Base-by-base conservation (phyloP, 2,797 vertebrate species). In the Melanotaenia maccullochi region DNA sequence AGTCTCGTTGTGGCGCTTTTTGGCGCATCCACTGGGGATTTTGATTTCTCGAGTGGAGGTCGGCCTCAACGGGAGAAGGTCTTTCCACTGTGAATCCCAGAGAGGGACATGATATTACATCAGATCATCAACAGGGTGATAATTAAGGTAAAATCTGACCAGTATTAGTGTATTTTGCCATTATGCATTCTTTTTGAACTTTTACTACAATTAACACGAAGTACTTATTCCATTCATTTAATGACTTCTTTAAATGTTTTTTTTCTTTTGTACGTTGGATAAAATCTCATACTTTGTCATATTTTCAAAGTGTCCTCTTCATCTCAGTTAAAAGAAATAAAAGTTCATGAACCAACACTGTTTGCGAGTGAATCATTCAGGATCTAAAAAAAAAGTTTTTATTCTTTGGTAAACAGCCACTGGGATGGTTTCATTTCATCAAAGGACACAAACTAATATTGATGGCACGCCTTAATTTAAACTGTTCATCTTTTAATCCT, bases 21-120 rank as follows among this genome's bases (percentile, higher is more conserved):
- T 65, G 83, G 65, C 51, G 47, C 74, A 57, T 76, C 85, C 85
- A 70, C 28, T 1, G 78, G 56, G 64, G 64, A 33, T 78, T 73
- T 63, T 67, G 89, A 55, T 74, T 61, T 60, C 20, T 76, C 56
- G 30, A 74, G 67, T 73, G 67, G 32, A 7, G 11, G 87, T 89
- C 78, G 60, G 73, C 79, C 79, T 94, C 91, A 95, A 77, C 94
- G 95, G 47, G 90, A 81, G 79, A 99, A 99, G 0, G 97, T 99
- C 93, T 98, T 99, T 85, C 98, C 98, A 93, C 98, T 97, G 92
- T 55, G 91, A 63, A 49, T 1, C 9, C 9, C 28, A 49, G 25
- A 28, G 7, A 44, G 6, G 22, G 13, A 30, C 25, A 55, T 1
- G 28, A 9, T 7, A 30, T 20, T 1, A 56, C 6, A 8, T 32